These are phyloP conservation scores for Dendronephthya gigantea DNA, from an alignment of 64 coral and sea anemone species.

Conservation along the genomic window DNA sequence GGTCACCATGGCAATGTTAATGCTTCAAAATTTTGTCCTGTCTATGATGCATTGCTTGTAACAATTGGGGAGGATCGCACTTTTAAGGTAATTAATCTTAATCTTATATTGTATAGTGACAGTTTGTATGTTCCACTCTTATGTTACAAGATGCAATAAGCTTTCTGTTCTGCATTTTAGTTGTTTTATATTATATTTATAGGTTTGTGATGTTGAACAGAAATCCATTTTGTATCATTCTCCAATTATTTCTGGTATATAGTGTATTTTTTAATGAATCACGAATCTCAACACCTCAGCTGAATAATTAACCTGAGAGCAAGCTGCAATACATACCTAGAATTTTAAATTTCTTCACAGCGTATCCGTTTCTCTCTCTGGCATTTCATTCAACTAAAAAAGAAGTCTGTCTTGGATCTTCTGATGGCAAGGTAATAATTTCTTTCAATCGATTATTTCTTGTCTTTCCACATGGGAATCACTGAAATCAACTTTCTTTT, in stretches of 20 bases:
- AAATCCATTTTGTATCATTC: slow-evolving; percentile 68
- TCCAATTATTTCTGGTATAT: slow-evolving; percentile 84
- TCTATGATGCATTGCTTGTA: slow-evolving; percentile 54
- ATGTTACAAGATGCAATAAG: neutral
- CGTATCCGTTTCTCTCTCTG: slow-evolving; percentile 73
- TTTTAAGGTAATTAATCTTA: slow-evolving; percentile 83
- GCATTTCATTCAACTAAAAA: slow-evolving; percentile 52
- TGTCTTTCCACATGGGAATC: too few relatives aligned
- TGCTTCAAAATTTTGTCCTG: slow-evolving; percentile 61
- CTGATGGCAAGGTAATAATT: slow-evolving; percentile 69
- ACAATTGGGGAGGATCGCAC: slow-evolving; percentile 79
- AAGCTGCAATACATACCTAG: too few relatives aligned
- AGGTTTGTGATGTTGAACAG: slow-evolving; percentile 77
- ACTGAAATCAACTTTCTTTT: too few relatives aligned
- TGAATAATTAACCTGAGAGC: too few relatives aligned
- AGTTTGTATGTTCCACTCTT: too few relatives aligned
- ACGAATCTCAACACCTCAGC: too few relatives aligned
- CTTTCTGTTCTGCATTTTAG: neutral
- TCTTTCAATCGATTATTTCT: too few relatives aligned
- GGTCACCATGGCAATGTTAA: slow-evolving; percentile 57
- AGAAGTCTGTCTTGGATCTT: slow-evolving; percentile 56
- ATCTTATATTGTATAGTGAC: too few relatives aligned
- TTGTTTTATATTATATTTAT: neutral
- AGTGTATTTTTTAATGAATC: too few relatives aligned
- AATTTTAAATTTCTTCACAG: slow-evolving; percentile 28